Base-by-base conservation (phyloP, 1,140 invertebrate genomes). In the Archivesica marissinica region DNA sequence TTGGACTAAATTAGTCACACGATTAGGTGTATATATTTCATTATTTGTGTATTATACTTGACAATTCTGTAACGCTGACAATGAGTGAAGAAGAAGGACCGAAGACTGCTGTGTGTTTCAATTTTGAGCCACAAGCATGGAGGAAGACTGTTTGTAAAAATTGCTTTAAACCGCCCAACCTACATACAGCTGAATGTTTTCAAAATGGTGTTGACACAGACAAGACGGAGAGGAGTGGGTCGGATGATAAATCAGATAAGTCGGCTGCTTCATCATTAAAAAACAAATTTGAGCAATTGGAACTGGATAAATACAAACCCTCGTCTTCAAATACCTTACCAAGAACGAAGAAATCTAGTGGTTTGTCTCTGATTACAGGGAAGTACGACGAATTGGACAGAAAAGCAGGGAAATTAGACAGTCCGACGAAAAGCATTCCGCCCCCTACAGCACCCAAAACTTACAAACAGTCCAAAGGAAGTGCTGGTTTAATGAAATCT, bases 81-180 rank as follows among this genome's bases (percentile, higher is more conserved):
- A 84, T 88, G 83, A 85, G 84, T 74, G 59, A 75, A 38, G 78
- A 85, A 66, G 86, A 88, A 41, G 81, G 86, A 17, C 72, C 80
- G 7, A 86, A 86, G 30, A 90, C 91, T 75, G 59, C 77, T 13
- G 87, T 90, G n/a, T 94, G 93, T 85, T 80, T 74, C n/a, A 88
- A 85, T 30, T 94, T 94, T 86, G 92, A 93, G 85, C 91, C 93
- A 1, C 93, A 93, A 77, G 88, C 91, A 28, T 94, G 92, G 91
- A 85, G 92, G 30, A 93, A 92, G 77, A 92, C 87, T 35, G 78
- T 92, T 35, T 94, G 93, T 88, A 90, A 88, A 80, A 93, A 93
- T 82, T 94, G 93, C 81, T 94, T 94, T 74, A 89, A 92, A 74
- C 47, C 88, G n/a, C 81, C 89, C 35, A 89, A 91, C 9, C 87